Percentiles rank a stretch among this genome's conserved stretches.
phyloP scores from a whole-genome alignment of 1,140 invertebrate species.

The Laupala kohalensis region DNA sequence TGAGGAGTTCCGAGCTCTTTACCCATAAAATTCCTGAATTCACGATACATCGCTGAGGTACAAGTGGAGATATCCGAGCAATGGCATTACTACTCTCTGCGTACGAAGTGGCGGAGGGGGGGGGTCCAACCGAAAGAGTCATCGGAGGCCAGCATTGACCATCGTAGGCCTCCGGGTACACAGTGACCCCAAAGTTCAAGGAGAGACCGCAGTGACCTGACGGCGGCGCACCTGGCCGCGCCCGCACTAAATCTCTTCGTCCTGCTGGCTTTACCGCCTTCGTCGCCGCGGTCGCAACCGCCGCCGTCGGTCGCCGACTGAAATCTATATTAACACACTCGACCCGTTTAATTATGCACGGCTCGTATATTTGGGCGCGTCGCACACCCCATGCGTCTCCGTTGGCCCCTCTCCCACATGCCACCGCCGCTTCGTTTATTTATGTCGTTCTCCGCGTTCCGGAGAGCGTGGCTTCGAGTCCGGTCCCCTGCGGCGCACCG shows the following conservation, averaged over 20 bases:
- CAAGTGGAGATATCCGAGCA: no score
- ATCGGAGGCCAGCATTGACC: neutral
- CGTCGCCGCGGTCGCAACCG: no score
- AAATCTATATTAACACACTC: neutral
- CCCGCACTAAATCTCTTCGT: neutral
- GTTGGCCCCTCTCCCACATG: neutral
- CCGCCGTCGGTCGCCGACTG: neutral
- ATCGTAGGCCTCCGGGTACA: no score
- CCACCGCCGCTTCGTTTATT: neutral
- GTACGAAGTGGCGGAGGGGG: no score
- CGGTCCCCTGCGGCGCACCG: neutral
- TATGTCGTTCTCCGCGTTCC: neutral
- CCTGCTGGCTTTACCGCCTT: neutral
- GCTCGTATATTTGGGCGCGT: neutral
- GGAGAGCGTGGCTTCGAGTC: neutral
- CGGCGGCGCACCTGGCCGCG: neutral
- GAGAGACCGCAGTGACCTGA: neutral
- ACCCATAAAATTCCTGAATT: no score
- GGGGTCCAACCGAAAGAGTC: neutral
- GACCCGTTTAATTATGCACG: neutral
- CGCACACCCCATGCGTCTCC: neutral
- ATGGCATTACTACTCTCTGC: no score
- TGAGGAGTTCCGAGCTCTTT: no score
- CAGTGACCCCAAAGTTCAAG: neutral
- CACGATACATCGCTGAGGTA: no score